phyloP scores from a whole-genome alignment of 2,888 invertebrate genomes.

The Oscheius sp. region DNA sequence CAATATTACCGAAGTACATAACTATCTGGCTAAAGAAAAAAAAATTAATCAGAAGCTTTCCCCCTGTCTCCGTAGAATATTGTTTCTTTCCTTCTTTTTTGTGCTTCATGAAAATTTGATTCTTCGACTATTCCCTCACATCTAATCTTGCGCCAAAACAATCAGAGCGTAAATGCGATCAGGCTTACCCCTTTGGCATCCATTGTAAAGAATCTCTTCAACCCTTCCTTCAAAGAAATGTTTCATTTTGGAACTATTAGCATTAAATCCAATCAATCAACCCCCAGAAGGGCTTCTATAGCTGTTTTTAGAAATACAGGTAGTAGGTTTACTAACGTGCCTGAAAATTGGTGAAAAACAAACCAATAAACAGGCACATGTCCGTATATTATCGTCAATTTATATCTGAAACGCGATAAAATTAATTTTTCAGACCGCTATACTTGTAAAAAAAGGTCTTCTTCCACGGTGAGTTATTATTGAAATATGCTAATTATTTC shows the following conservation, averaged over 20 bases:
- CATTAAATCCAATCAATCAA: neutral
- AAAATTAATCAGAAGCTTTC: too few species aligned
- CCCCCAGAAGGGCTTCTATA: neutral
- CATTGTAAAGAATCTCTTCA: too few species aligned
- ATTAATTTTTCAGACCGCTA: conserved; percentile 55
- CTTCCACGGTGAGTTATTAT: too few species aligned
- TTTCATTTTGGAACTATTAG: conserved; percentile 19
- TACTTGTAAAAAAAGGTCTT: conserved; percentile 66
- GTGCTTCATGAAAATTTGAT: too few species aligned
- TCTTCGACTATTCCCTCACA: neutral
- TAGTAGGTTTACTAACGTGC: neutral
- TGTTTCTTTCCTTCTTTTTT: too few species aligned
- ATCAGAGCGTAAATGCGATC: conserved; percentile 14
- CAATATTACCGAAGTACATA: too few species aligned
- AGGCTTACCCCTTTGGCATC: neutral
- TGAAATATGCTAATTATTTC: too few species aligned
- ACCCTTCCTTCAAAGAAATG: conserved; percentile 4
- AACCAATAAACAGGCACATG: too few species aligned
- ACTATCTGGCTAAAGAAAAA: too few species aligned
- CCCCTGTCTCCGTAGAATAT: too few species aligned
- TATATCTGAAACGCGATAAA: neutral
- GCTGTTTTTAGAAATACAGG: neutral
- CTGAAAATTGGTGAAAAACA: neutral
- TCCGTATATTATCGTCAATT: too few species aligned
- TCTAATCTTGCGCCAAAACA: conserved; percentile 1